Percentiles rank a stretch among this genome's conserved stretches.
Evolutionary conservation across 1,140 invertebrate species (phyloP).

Genomic region (Platyura marginata): DNA sequence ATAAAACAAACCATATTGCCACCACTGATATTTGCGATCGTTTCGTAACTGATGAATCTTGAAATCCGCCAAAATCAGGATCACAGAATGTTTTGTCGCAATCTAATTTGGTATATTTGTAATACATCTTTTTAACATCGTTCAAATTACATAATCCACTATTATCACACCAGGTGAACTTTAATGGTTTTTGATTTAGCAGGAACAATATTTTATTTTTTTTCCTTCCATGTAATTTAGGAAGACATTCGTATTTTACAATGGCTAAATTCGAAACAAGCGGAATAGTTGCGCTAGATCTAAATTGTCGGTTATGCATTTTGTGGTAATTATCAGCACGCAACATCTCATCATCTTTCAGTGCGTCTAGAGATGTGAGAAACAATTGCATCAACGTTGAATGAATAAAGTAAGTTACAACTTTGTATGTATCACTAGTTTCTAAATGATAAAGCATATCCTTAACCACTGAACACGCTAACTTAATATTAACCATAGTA

Average conservation of each 20-base stretch:
- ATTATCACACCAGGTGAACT: background rate
- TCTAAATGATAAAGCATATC: constrained; percentile 39
- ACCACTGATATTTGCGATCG: too few species aligned
- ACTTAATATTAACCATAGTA: constrained; percentile 28
- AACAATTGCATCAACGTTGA: constrained; percentile 40
- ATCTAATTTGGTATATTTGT: too few species aligned
- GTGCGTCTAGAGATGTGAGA: constrained; percentile 45
- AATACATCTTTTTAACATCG: too few species aligned
- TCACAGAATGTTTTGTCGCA: too few species aligned
- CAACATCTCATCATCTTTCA: constrained; percentile 39
- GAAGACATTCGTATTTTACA: background rate
- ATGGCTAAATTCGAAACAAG: constrained; percentile 62
- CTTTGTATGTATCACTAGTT: constrained; percentile 26
- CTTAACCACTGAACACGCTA: constrained; percentile 39
- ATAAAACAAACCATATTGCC: too few species aligned
- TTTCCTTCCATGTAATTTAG: background rate
- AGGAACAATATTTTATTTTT: background rate
- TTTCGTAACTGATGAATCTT: too few species aligned
- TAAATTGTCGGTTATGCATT: constrained; percentile 41
- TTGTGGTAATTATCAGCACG: constrained; percentile 44
- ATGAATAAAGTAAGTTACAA: constrained; percentile 56
- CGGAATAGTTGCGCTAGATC: constrained; percentile 46
- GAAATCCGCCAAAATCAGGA: too few species aligned
- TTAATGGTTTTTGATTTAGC: background rate
- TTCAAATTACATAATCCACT: background rate